phyloP scores from a whole-genome alignment of 2,888 invertebrate species.

The Sesamia inferens region DNA sequence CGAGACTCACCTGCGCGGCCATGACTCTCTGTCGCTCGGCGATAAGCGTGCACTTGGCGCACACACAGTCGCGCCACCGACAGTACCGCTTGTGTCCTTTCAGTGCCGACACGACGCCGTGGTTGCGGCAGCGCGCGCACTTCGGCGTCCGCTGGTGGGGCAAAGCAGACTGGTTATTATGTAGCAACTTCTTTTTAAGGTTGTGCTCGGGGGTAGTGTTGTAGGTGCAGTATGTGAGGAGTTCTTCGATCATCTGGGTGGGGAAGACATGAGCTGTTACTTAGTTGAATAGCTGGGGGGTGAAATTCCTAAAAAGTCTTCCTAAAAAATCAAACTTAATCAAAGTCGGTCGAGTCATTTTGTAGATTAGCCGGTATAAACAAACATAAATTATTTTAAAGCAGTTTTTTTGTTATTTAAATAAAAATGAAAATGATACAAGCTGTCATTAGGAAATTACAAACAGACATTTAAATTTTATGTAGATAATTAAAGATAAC shows the following conservation, averaged over 20 bases:
- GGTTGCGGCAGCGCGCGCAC: conserved; percentile 99
- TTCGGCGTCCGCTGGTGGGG: conserved; percentile 95
- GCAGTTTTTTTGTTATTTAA: background rate
- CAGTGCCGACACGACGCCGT: conserved; percentile 98
- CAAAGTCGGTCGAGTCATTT: background rate
- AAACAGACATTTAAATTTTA: no score
- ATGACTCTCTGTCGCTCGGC: conserved; percentile 99
- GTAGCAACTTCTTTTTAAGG: conserved; percentile 65
- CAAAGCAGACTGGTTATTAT: conserved; percentile 65
- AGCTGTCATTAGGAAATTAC: no score
- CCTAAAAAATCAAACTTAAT: background rate
- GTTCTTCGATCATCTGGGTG: conserved; percentile 36
- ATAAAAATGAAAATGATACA: no score
- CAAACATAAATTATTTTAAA: background rate
- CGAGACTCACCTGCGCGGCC: conserved; percentile 96
- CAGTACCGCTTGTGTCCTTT: conserved; percentile 99
- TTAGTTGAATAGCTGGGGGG: background rate
- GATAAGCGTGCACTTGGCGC: conserved; percentile 99
- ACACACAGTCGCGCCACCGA: conserved; percentile 99
- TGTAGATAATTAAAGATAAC: no score
- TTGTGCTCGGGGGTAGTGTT: conserved; percentile 8
- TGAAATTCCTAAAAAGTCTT: background rate
- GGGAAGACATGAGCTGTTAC: conserved; percentile 16
- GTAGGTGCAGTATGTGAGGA: conserved; percentile 15
- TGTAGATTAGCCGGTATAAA: background rate